Evolutionary conservation across 2,113 vertebrate species (phyloP).

Genomic region (Corythornis cristatus): DNA sequence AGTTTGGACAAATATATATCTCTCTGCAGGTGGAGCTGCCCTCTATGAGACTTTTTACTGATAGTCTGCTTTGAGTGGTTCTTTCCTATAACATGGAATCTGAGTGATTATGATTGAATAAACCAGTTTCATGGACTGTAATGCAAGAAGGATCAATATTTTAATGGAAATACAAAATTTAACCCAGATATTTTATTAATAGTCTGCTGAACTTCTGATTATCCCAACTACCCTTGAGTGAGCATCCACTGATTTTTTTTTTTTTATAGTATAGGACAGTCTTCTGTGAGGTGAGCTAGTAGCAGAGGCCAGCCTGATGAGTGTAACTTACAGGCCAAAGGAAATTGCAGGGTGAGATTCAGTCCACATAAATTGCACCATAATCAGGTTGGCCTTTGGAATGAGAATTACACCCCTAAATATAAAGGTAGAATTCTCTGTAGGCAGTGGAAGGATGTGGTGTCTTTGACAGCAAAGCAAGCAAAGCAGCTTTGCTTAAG

Average conservation of each 20-base stretch:
- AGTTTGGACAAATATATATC: background rate
- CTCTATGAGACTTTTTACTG: background rate
- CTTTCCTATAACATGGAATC: background rate
- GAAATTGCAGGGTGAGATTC: background rate
- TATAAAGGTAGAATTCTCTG: background rate
- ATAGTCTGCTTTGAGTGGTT: background rate
- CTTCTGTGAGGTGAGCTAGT: background rate
- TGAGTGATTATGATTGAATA: background rate
- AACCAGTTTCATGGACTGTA: background rate
- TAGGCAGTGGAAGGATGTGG: background rate
- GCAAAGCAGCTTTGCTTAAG: background rate
- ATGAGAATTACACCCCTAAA: background rate
- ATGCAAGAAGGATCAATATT: background rate
- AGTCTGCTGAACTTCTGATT: background rate
- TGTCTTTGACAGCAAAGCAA: background rate
- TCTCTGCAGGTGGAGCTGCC: background rate
- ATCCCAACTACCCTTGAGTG: background rate
- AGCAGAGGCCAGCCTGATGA: background rate
- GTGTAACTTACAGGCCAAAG: background rate
- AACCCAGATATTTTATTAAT: background rate
- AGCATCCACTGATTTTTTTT: background rate
- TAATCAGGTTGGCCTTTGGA: background rate
- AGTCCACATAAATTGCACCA: background rate
- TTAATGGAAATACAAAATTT: background rate
- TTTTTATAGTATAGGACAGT: background rate